Conservation (phyloP, 2,113 vertebrate species). For the Myodes glareolus region DNA sequence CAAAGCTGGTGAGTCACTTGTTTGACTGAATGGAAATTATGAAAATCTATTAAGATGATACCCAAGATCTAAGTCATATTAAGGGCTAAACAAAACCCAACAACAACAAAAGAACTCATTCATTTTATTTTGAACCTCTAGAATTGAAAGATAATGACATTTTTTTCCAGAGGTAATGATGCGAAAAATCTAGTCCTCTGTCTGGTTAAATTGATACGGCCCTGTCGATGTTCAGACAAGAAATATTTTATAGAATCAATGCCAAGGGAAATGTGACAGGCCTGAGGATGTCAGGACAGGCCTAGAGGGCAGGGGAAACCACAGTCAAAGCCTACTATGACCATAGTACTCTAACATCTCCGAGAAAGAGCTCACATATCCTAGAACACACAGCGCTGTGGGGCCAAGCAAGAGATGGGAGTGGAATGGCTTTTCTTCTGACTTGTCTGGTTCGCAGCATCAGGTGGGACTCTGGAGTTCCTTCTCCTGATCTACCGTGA, state of each 20-base stretch:
- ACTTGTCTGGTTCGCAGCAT: neutral
- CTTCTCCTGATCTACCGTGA: constrained; percentile 41
- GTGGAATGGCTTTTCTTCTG: neutral
- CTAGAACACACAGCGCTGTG: neutral
- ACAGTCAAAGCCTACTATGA: neutral
- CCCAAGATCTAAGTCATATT: neutral
- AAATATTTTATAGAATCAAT: neutral
- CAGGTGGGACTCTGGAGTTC: neutral
- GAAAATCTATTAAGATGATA: neutral
- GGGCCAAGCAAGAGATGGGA: neutral
- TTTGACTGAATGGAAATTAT: neutral
- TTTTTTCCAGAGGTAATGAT: neutral
- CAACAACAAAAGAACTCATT: neutral
- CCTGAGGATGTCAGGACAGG: neutral
- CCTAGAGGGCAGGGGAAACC: neutral
- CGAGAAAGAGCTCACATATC: neutral
- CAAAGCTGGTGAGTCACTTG: neutral
- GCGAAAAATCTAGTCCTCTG: neutral
- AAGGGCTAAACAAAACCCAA: neutral
- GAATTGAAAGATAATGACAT: neutral
- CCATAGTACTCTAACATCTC: too few relatives aligned
- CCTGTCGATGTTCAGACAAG: neutral
- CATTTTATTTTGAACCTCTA: neutral
- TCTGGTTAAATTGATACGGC: neutral
- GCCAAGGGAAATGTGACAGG: neutral